These are phyloP conservation scores for Chaetorhynchus papuensis DNA, from an alignment of 2,113 vertebrate species.

Conservation along the genomic window DNA sequence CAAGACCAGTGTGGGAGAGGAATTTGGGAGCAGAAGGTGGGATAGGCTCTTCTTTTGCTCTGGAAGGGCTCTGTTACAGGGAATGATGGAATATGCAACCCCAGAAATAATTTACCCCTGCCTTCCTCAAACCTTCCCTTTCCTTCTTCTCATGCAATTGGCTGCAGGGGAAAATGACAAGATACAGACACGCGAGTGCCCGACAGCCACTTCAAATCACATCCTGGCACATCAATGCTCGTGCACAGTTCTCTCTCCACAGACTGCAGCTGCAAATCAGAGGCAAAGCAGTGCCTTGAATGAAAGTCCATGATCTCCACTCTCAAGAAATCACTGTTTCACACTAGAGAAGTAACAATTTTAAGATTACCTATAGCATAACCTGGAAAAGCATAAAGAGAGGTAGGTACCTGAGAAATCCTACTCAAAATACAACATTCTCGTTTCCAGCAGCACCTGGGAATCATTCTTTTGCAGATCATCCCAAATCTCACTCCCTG, in stretches of 20 bases:
- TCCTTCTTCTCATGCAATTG: background rate
- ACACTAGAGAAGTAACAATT: background rate
- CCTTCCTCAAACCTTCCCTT: background rate
- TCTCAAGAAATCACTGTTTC: background rate
- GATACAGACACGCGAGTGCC: background rate
- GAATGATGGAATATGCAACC: background rate
- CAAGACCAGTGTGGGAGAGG: background rate
- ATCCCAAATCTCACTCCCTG: background rate
- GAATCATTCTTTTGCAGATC: background rate
- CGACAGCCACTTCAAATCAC: background rate
- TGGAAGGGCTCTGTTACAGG: background rate
- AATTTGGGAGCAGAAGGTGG: background rate
- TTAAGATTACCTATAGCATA: background rate
- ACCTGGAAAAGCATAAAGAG: rapidly evolving
- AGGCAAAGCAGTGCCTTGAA: background rate
- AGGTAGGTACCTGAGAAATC: background rate
- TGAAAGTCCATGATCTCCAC: background rate
- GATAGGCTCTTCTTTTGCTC: background rate
- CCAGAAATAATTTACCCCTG: background rate
- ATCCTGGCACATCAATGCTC: background rate
- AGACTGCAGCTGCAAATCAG: background rate
- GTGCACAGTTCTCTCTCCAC: background rate
- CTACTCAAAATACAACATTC: background rate
- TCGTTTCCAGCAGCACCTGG: background rate
- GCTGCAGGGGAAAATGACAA: background rate